A percentile compares a stretch with the other conserved stretches of the same genome.
Conservation (phyloP, 2,797 vertebrate genomes). For the Hafferia zeledoni region DNA sequence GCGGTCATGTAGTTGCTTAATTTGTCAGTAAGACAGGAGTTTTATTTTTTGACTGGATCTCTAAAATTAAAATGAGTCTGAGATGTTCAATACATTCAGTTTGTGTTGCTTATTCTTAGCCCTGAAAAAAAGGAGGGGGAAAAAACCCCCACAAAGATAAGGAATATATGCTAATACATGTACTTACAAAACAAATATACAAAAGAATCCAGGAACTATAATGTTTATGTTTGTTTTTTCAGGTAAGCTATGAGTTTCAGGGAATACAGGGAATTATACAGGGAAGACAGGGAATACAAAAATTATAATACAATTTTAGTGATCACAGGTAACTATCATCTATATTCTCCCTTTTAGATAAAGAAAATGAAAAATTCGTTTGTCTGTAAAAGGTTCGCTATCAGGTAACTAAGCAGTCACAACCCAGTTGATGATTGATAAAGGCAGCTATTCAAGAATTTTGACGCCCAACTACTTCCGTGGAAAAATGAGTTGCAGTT, state of each 20-base stretch:
- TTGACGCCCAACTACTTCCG: conserved; percentile 31
- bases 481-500: background rate
- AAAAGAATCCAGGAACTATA: background rate
- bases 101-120: background rate
- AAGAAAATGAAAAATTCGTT: background rate
- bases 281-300: background rate
- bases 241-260: background rate
- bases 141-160: background rate
- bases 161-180: background rate
- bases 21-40: background rate
- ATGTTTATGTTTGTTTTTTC: background rate
- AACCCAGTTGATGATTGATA: conserved; percentile 48
- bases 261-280: no score
- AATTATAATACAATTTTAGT: background rate
- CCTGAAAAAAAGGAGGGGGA: background rate
- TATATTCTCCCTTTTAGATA: background rate
- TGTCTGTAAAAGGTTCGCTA: background rate
- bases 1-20: conserved; percentile 29
- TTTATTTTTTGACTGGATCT: conserved; percentile 39
- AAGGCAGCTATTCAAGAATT: background rate
- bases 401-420: conserved; percentile 34
- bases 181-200: conserved; percentile 20
- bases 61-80: conserved; percentile 29
- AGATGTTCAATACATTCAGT: conserved; percentile 5
- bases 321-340: background rate